Base-by-base conservation (phyloP, 2,888 invertebrate species). In the Cenopis cana region DNA sequence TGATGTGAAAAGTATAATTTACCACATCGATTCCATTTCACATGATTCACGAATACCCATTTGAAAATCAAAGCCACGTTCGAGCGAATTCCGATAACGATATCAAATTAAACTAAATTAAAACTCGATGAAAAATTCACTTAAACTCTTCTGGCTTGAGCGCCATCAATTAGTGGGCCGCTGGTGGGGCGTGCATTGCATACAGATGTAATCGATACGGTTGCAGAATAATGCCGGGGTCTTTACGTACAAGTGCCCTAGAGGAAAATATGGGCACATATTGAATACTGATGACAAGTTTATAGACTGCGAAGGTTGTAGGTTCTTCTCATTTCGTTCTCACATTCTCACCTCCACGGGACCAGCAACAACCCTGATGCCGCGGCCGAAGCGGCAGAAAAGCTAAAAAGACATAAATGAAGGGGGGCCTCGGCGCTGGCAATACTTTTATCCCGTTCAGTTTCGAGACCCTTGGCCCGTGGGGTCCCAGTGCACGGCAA, bases 41-140 rank as follows among this genome's bases (percentile, higher is more conserved):
- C 41, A 41, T n/a, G n/a, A n/a, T 41, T n/a, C 46, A 46, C n/a
- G 46, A 24, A 20, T 12, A 0, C 14, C 49, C 33, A n/a, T 57
- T 8, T n/a, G 18, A 18, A 56, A n/a, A 64, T 41, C 41, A 12
- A 3, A 55, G 11, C 24, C 38, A 9, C 41, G 2, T 5, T 24
- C 14, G 20, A 54, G 41, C 41, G n/a, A 57, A 69, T 65, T 54
- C 69, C 69, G 59, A 59, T 70, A 65, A 59, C 69, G 54, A 60
- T 71, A 55, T 54, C 70, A 60, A 71, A 71, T 71, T 71, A 60
- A 61, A 66, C 36, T 66, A 60, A 66, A 71, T 71, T 71, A 71
- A 71, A 65, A 71, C 60, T 61, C 66, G 55, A 66, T 66, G 66
- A 71, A 71, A 71, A 71, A 71, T 71, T 66, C 66, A 61, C 60